Conservation (phyloP, 2,888 invertebrate species). For the Rosalia funebris region DNA sequence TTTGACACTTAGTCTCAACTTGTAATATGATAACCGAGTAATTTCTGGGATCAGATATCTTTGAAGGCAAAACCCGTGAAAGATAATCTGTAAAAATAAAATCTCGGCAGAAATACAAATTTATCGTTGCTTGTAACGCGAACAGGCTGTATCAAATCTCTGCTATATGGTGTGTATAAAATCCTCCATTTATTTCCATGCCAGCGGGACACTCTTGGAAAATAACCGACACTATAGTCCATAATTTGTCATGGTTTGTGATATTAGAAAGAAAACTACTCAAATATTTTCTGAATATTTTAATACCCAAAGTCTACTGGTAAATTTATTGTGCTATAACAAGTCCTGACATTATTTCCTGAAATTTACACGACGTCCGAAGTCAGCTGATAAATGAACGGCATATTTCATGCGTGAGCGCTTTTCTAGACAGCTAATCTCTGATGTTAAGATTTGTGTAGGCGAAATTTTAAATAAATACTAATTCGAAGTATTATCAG, state of each 20-base stretch:
- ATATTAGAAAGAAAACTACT: conserved; percentile 18
- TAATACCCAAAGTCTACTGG: conserved; percentile 12
- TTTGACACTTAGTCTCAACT: too few relatives aligned
- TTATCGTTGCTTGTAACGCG: too few relatives aligned
- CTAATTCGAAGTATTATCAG: background rate
- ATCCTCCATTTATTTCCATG: too few relatives aligned
- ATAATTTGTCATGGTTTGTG: background rate
- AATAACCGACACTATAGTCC: too few relatives aligned
- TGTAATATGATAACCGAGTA: too few relatives aligned
- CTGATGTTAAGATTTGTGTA: conserved; percentile 26
- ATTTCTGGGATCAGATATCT: too few relatives aligned
- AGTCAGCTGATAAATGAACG: conserved; percentile 26
- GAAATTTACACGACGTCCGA: conserved; percentile 30
- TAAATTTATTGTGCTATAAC: conserved; percentile 26
- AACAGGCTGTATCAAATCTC: too few relatives aligned
- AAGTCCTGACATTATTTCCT: conserved; percentile 27
- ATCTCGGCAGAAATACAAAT: too few relatives aligned
- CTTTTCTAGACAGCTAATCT: conserved; percentile 26
- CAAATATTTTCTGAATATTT: conserved; percentile 14
- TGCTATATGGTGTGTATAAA: too few relatives aligned
- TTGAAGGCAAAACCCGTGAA: too few relatives aligned
- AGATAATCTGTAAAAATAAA: too few relatives aligned
- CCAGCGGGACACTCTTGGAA: too few relatives aligned
- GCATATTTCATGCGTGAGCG: conserved; percentile 27
- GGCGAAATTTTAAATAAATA: conserved; percentile 21